Evolutionary conservation across 2,113 vertebrate species (phyloP).

Genomic region (Pterocles burchelli): DNA sequence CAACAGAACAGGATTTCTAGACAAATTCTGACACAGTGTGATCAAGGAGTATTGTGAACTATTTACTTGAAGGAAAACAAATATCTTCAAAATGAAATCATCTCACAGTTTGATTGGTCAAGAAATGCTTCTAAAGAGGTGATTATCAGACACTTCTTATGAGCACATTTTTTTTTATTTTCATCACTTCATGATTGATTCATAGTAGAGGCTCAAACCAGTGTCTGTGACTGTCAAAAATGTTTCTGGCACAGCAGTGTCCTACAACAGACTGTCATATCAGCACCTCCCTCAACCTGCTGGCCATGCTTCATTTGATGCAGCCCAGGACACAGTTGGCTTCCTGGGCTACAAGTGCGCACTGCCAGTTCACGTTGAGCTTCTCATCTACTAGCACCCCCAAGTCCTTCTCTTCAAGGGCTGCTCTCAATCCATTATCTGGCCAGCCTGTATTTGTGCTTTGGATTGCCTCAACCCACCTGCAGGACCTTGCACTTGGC

Average conservation of each 20-base stretch:
- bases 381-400: too few species aligned
- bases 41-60: not conserved
- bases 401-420: too few species aligned
- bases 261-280: not conserved
- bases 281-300: too few species aligned
- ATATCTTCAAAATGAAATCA: not conserved
- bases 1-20: not conserved
- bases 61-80: not conserved
- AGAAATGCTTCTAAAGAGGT: not conserved
- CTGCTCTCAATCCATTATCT: too few species aligned
- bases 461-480: too few species aligned
- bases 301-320: too few species aligned
- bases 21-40: not conserved
- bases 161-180: not conserved
- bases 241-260: not conserved
- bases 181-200: not conserved
- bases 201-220: not conserved
- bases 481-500: too few species aligned
- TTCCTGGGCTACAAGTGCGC: too few species aligned
- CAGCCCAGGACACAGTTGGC: too few species aligned
- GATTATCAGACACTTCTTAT: not conserved
- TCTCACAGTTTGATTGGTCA: not conserved
- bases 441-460: too few species aligned
- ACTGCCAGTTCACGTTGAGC: too few species aligned
- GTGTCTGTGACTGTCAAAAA: not conserved